A percentile compares a stretch with the other conserved stretches of the same genome.
Evolutionary conservation across 2,888 invertebrate genomes (phyloP).

Genomic region (Hypomecis punctinalis): DNA sequence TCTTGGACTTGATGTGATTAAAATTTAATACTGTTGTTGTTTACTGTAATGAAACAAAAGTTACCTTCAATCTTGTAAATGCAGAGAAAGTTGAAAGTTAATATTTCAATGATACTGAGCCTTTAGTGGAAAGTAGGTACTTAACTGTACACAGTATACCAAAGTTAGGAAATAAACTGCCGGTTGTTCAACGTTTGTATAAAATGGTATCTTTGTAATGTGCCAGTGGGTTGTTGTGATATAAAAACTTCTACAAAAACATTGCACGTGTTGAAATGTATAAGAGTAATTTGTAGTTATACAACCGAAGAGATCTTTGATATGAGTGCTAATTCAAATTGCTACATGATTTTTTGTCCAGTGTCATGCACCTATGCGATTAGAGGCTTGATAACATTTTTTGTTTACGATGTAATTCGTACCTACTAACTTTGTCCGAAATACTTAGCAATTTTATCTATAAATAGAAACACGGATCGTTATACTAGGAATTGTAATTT

Average conservation of each 20-base stretch:
- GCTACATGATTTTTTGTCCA: slow-evolving; percentile 21
- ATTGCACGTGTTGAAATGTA: slow-evolving; percentile 12
- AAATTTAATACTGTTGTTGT: slow-evolving; percentile 64
- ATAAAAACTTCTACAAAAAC: slow-evolving; percentile 15
- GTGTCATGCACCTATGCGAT: slow-evolving; percentile 25
- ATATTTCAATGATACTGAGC: slow-evolving; percentile 56
- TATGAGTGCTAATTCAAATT: slow-evolving; percentile 17
- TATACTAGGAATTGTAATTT: background rate
- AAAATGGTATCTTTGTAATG: slow-evolving; percentile 51
- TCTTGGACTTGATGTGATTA: slow-evolving; percentile 60
- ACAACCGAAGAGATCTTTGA: slow-evolving; percentile 24
- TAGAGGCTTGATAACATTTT: slow-evolving; percentile 7
- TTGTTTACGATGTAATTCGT: slow-evolving; percentile 11
- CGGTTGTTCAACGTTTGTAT: slow-evolving; percentile 63
- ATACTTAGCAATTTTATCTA: slow-evolving; percentile 3
- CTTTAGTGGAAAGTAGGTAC: slow-evolving; percentile 66
- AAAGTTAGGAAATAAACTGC: slow-evolving; percentile 82
- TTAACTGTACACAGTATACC: slow-evolving; percentile 81
- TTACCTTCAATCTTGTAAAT: slow-evolving; percentile 78
- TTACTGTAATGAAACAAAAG: slow-evolving; percentile 74
- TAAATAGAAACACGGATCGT: slow-evolving; percentile 7
- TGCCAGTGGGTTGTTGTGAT: slow-evolving; percentile 44
- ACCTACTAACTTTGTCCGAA: background rate
- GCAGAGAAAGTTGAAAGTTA: slow-evolving; percentile 52
- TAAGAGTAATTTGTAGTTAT: slow-evolving; percentile 12